These are phyloP conservation scores for Colostygia pectinataria DNA, from an alignment of 2,888 invertebrate species.

Conservation along the genomic window DNA sequence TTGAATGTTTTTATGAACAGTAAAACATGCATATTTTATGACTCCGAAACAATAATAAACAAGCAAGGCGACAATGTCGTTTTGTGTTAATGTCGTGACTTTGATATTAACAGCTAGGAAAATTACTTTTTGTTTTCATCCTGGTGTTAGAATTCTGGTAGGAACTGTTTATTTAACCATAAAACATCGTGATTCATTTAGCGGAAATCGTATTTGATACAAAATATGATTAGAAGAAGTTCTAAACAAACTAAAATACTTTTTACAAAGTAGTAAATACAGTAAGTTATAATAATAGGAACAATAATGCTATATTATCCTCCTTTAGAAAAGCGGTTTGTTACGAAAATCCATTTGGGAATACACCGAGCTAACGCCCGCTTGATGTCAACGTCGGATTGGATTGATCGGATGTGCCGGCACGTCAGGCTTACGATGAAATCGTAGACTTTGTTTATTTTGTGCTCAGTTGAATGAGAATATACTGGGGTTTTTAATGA, in stretches of 20 bases:
- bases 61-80: constrained; percentile 24
- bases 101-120: constrained; percentile 22
- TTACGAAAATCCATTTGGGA: constrained; percentile 67
- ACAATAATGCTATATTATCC: too few species aligned
- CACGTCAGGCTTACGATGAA: constrained; percentile 33
- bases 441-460: constrained; percentile 22
- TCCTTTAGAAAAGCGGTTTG: constrained; percentile 41
- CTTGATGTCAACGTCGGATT: constrained; percentile 55
- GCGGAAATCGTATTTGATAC: too few species aligned
- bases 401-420: constrained; percentile 58
- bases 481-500: constrained; percentile 3
- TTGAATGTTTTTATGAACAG: constrained; percentile 14
- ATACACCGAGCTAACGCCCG: constrained; percentile 51
- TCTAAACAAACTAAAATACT: too few species aligned
- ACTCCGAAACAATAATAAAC: constrained; percentile 10
- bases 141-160: background rate
- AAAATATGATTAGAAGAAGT: too few species aligned
- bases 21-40: constrained; percentile 19
- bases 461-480: constrained; percentile 10
- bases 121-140: constrained; percentile 17
- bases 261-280: too few species aligned
- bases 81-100: constrained; percentile 32
- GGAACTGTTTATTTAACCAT: too few species aligned
- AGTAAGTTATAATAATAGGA: too few species aligned
- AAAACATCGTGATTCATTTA: too few species aligned